A percentile compares a stretch with the other conserved stretches of the same genome.
phyloP scores from a whole-genome alignment of 1,140 invertebrate genomes.

The Cotesia vestalis region DNA sequence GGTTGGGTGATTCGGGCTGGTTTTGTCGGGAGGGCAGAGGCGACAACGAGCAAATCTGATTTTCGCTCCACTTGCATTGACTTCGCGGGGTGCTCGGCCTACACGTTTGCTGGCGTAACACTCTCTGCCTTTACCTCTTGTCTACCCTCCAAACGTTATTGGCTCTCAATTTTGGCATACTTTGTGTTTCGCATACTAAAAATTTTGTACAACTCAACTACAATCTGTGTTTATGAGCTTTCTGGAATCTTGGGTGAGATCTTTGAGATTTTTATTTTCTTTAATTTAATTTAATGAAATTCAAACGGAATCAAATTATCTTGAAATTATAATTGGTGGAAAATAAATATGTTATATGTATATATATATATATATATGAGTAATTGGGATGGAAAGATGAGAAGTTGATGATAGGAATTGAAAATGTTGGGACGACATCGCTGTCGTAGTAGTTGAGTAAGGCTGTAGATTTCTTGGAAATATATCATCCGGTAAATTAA shows the following conservation, averaged over 20 bases:
- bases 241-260: too few species aligned
- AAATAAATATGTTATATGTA: neutral
- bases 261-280: too few species aligned
- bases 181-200: conserved; percentile 53
- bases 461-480: conserved; percentile 49
- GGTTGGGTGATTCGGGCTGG: conserved; percentile 33
- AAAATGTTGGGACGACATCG: conserved; percentile 23
- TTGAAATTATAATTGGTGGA: too few species aligned
- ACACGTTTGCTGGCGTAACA: conserved; percentile 1
- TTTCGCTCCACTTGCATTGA: conserved; percentile 57
- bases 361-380: conserved; percentile 10
- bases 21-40: conserved; percentile 46
- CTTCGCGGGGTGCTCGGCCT: conserved; percentile 24
- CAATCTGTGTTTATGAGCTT: too few species aligned
- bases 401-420: conserved; percentile 38
- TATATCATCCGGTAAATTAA: conserved; percentile 56
- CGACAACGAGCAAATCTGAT: conserved; percentile 66
- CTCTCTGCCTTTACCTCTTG: neutral
- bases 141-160: conserved; percentile 4
- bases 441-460: conserved; percentile 28
- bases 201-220: neutral
- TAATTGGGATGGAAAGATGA: conserved; percentile 36
- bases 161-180: conserved; percentile 58
- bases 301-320: too few species aligned
- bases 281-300: too few species aligned